A percentile compares a stretch with the other conserved stretches of the same genome.
phyloP scores from a whole-genome alignment of 2,113 vertebrate genomes.

The Rhadina sibilatrix region DNA sequence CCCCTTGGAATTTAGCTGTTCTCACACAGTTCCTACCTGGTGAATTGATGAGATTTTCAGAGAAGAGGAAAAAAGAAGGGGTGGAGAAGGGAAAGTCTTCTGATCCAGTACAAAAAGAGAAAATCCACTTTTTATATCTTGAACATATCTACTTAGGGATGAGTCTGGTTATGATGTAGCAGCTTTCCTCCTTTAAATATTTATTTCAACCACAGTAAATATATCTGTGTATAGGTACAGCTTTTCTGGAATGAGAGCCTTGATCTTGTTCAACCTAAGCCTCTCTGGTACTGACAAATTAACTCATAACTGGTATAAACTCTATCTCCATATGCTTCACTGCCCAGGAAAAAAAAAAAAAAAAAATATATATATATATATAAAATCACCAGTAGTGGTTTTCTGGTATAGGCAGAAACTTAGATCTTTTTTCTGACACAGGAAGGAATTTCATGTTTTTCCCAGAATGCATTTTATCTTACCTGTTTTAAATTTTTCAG shows the following conservation, averaged over 20 bases:
- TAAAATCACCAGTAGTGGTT: neutral
- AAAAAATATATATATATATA: too few species aligned
- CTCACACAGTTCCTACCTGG: neutral
- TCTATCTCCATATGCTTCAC: neutral
- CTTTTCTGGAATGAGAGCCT: neutral
- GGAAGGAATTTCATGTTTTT: neutral
- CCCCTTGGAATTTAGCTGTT: neutral
- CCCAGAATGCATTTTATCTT: neutral
- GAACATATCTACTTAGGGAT: neutral
- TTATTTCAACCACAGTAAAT: neutral
- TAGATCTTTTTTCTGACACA: neutral
- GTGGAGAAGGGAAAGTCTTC: accelerated
- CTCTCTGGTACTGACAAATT: neutral
- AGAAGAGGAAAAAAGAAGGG: neutral
- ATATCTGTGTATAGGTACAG: neutral
- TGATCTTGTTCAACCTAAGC: neutral
- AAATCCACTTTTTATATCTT: neutral
- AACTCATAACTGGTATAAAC: neutral
- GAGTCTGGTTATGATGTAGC: neutral
- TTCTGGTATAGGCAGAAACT: neutral
- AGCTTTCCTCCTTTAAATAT: neutral
- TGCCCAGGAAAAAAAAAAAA: neutral
- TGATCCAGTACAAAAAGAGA: neutral
- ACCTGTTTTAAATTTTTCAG: neutral
- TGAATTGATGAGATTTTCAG: neutral